Evolutionary conservation across 2,113 vertebrate genomes (phyloP).

Genomic region (Micronycteris hirsuta): DNA sequence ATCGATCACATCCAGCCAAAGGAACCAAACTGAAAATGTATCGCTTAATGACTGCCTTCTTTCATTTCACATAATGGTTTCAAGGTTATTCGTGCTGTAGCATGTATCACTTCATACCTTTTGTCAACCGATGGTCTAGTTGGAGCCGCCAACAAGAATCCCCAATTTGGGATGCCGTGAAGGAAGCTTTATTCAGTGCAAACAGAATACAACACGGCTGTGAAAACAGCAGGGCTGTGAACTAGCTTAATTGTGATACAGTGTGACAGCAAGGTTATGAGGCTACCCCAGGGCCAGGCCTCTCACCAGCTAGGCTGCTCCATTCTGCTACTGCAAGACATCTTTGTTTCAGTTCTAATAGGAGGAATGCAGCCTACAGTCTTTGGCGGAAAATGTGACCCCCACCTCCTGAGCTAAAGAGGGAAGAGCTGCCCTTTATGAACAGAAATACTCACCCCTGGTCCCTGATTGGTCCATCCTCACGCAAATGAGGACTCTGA

Average conservation of each 20-base stretch:
- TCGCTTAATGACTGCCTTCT: background rate
- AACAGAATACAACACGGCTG: background rate
- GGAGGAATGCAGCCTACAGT: background rate
- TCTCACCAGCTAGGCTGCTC: background rate
- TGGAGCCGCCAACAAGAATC: background rate
- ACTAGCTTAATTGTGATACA: background rate
- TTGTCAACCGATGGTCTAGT: background rate
- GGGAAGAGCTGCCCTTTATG: background rate
- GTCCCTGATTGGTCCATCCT: background rate
- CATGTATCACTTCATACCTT: background rate
- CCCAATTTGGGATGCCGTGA: background rate
- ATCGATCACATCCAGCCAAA: background rate
- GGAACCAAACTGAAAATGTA: background rate
- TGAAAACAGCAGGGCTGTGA: background rate
- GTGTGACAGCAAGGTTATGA: background rate
- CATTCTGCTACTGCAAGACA: background rate
- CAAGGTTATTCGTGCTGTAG: background rate
- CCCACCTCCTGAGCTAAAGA: background rate
- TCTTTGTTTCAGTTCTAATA: background rate
- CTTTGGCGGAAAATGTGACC: background rate
- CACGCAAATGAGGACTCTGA: background rate
- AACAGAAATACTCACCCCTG: background rate
- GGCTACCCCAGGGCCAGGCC: background rate
- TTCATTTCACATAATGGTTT: background rate
- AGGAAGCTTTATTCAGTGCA: background rate